Conservation (phyloP, 2,888 invertebrate species). For the Reticulitermes lucifugus region DNA sequence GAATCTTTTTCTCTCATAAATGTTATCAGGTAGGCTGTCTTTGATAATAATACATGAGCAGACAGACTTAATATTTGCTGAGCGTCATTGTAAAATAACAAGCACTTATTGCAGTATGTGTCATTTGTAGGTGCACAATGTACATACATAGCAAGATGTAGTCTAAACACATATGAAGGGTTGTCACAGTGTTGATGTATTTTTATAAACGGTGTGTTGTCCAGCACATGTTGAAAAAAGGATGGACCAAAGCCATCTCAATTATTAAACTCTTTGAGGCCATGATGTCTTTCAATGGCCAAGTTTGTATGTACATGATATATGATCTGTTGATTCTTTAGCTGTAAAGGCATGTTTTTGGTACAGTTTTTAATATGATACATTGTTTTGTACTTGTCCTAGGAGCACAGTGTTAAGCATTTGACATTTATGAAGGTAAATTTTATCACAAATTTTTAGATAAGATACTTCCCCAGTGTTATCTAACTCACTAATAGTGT, state of each 20-base stretch:
- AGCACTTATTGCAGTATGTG: background rate
- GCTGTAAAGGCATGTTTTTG: slow-evolving; percentile 32
- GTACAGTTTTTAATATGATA: slow-evolving; percentile 18
- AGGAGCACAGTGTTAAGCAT: slow-evolving; percentile 27
- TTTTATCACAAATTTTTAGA: slow-evolving; percentile 34
- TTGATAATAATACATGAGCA: background rate
- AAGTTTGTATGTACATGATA: background rate
- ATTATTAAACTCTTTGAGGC: background rate
- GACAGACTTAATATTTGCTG: background rate
- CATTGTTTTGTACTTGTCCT: slow-evolving; percentile 19
- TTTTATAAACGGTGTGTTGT: background rate
- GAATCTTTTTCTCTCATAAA: background rate
- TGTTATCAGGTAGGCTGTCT: background rate
- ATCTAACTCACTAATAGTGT: slow-evolving; percentile 4
- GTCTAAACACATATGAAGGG: background rate
- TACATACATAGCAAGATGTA: background rate
- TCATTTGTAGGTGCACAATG: background rate
- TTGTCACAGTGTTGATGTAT: background rate
- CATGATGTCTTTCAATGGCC: background rate
- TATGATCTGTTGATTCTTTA: background rate
- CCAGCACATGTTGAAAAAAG: background rate
- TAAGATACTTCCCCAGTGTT: slow-evolving; percentile 29
- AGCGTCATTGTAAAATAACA: background rate
- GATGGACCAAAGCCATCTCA: background rate
- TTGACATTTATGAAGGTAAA: slow-evolving; percentile 40